Base-by-base conservation (phyloP, 2,888 invertebrate genomes). In the Stenodera caucasica region DNA sequence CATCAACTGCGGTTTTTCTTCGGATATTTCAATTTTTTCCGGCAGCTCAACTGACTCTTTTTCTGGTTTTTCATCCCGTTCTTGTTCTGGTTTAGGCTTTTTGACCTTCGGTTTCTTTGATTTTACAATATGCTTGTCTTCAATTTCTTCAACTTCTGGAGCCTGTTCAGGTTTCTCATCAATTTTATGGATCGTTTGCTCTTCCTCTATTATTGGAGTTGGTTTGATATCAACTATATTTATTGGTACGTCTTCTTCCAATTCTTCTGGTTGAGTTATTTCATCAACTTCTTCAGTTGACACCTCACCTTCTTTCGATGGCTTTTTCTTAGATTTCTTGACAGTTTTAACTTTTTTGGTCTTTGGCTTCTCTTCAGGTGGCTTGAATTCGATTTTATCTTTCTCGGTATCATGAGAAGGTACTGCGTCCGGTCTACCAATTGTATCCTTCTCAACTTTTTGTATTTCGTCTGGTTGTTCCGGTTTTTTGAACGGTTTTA, bases 311-410 rank as follows among this genome's bases (percentile, higher is more conserved):
- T 69, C 15, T 9, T 64, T 59, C 5, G 63, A 57, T 50, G 59
- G 61, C 49, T 55, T 68, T 50, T 63, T 64, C 60, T 63, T 63
- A 6, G 55, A 37, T 40, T 63, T 63, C 32, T 63, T 63, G 9
- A 63, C 29, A 45, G 55, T 57, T 58, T 64, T 50, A 52, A 66
- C 61, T 60, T 64, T 59, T 14, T 57, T 63, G 0, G 55, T 26
- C 30, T 63, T 63, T 26, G 65, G 67, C 57, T 66, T 77, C 58
- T 77, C 75, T 68, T 82, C 78, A 26, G 70, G 71, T 18, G 72
- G 67, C 0, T 64, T 55, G 18, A 62, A 56, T 15, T 66, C 60
- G 23, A 63, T 57, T 55, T 65, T 60, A 15, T 64, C 67, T 54
- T 58, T 30, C 18, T 61, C 64, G n/a, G 45, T 61, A 12, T 66